Evolutionary conservation across 2,797 vertebrate genomes (phyloP), one percentile per base, ranked within the genome.

Genomic region (Rhinophrynus dorsalis): DNA sequence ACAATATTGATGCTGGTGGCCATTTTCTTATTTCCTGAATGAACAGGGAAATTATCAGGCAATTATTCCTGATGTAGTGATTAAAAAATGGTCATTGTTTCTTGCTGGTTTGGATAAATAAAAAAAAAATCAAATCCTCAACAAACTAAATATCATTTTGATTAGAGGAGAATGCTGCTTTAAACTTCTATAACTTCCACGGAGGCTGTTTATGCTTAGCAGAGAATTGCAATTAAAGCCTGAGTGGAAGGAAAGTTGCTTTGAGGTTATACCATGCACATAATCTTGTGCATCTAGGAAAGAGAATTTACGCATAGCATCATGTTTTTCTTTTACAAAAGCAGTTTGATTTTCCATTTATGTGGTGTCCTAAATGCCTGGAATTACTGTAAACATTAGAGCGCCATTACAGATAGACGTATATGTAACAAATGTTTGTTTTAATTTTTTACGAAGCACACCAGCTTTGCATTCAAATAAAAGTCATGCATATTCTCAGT

Each of bases 401-500:
- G 57, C 75, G 75, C 71, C 65, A 73, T 77, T 58, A 21, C 57
- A 73, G 60, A 32, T 57, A 68, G 56, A 57, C 52, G 68, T 37
- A 56, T 66, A 73, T 35, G 55, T 58, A 66, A 75, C 48, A 74
- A 40, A 29, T 13, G 30, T 17, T 37, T 35, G 26, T 29, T 65
- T 21, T 13, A 7, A 13, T n/a, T 38, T n/a, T 73, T 44, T 42
- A 59, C 37, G 64, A 33, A 59, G 37, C 55, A 68, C 44, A 62
- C 5, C 6, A 75, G 63, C 62, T 70, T 18, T 10, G 76, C 73
- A 56, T 65, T 76, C 74, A 42, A 76, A 59, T 44, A 40, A 75
- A 78, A 79, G 17, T 76, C 77, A 63, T 77, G 77, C 67, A 11
- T 6, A 67, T 15, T 74, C 65, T 64, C 17, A 67, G 74, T 55